Evolutionary conservation across 2,113 vertebrate species (phyloP), one percentile per base, ranked within the genome.

Genomic region (Phoxinus phoxinus): DNA sequence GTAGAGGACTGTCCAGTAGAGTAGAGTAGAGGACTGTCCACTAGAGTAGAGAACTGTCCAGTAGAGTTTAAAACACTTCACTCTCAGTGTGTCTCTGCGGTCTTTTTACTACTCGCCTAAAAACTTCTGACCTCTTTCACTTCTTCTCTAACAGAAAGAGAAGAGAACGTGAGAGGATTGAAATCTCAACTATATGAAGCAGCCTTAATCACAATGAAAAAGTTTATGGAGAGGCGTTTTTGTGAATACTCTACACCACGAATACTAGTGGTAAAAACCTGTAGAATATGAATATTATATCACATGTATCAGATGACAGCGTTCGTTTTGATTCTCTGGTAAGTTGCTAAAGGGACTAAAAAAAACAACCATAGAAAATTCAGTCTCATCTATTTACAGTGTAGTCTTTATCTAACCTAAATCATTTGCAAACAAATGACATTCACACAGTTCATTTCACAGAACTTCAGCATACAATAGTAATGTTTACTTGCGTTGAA

Each of bases 211-310:
- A 19, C 12, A 17, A 23, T 58, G 17, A 2, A 0, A 8, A 23
- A 58, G 1, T 23, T 1, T 23, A 9, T 8, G 7, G 9, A 58
- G 6, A 56, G 6, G 1, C 1, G 0, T 21, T 58, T 58, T 58
- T 58, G 6, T 21, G 6, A 58, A 58, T 58, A 58, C 53, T 21
- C 53, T 23, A 23, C 53, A 23, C 53, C 53, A 58, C 53, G 2
- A 21, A 58, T 21, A 23, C 53, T 58, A 58, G 53, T 58, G 53
- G 53, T 58, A 23, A 23, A 58, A 58, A 23, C 53, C 19, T 0
- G 2, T 6, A 6, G 0, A 7, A 23, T 23, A 0, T 19, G 53
- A 58, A 1, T 23, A 21, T 0, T 23, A 0, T 8, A 23, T 58
- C 53, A 21, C 53, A 2, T 23, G 21, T 58, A 58, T 58, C 53